Percentiles rank a stretch among this genome's conserved stretches.
Evolutionary conservation across 2,113 vertebrate genomes (phyloP).

Genomic region (Cyprinus carpio): DNA sequence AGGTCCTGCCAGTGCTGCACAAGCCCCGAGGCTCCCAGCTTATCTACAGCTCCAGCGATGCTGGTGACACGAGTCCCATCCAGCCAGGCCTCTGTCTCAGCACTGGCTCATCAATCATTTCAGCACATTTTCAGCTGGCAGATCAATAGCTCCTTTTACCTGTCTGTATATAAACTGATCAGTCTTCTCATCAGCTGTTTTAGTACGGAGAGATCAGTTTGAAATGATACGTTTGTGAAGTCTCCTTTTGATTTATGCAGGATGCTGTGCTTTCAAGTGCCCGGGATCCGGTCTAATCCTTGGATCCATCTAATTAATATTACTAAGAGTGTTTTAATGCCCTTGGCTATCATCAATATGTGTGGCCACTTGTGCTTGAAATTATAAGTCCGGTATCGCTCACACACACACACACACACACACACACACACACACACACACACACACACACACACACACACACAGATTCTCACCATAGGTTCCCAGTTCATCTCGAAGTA

Average conservation of each 20-base stretch:
- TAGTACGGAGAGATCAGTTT: not conserved
- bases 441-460: slow-evolving; percentile 21
- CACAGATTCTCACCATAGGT: slow-evolving; percentile 31
- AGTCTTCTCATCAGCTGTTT: not conserved
- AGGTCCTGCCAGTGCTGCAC: slow-evolving; percentile 5
- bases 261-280: not conserved
- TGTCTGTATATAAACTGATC: slow-evolving; percentile 29
- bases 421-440: not conserved
- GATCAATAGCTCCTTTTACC: slow-evolving; percentile 52
- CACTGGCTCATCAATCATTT: slow-evolving; percentile 57
- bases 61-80: slow-evolving; percentile 46
- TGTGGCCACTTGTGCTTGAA: slow-evolving; percentile 66
- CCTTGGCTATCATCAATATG: slow-evolving; percentile 69
- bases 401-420: not conserved
- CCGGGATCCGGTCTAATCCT: not conserved
- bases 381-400: slow-evolving; percentile 67
- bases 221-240: slow-evolving; percentile 15
- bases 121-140: slow-evolving; percentile 52
- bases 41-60: slow-evolving; percentile 54
- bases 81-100: slow-evolving; percentile 39
- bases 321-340: slow-evolving; percentile 57
- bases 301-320: slow-evolving; percentile 45
- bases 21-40: slow-evolving; percentile 34
- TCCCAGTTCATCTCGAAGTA: slow-evolving; percentile 62
- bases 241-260: not conserved